Evolutionary conservation across 2,797 vertebrate genomes (phyloP), one percentile per base, ranked within the genome.

Genomic region (Anabas testudineus): DNA sequence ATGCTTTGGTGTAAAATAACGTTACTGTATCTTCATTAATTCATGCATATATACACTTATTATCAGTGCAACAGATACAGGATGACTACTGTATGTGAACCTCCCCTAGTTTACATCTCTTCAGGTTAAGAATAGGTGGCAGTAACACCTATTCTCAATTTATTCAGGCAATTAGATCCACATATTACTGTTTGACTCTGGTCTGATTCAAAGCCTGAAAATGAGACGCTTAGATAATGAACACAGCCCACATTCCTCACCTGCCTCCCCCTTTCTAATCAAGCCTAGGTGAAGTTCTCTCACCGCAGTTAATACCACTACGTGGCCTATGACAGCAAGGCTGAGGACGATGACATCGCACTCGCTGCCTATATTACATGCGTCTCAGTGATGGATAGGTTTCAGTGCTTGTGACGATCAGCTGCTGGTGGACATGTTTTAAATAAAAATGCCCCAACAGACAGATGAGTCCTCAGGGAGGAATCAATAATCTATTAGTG

Each of bases 401-500:
- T 46, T 78, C 71, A 52, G 45, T 1, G 0, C 51, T 13, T 19
- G 39, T 37, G 19, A 68, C 30, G 34, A 74, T 67, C 75, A 49
- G 28, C 51, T 28, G 47, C 37, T 46, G 13, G 34, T 48, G 13
- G 39, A 46, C 37, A 22, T 60, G 16, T 41, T 80, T 57, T 75
- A 45, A 72, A 74, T 79, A 34, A 75, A 68, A 82, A 73, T 47
- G 57, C 36, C 58, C 46, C 26, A 55, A 61, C 18, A n/a, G 26
- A 32, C 8, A 32, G 30, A 42, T n/a, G 16, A 71, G 21, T 12
- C 48, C 2, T 32, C 10, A 32, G 10, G 41, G 48, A 46, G 49
- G 26, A 73, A 85, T 85, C 78, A 70, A 87, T 90, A 83, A 76
- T 84, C 72, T 63, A 78, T 86, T 75, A 62, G n/a, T 57, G 51